Evolutionary conservation across 2,888 invertebrate genomes (phyloP), one percentile per base, ranked within the genome.

Genomic region (Parelbella ahira): DNA sequence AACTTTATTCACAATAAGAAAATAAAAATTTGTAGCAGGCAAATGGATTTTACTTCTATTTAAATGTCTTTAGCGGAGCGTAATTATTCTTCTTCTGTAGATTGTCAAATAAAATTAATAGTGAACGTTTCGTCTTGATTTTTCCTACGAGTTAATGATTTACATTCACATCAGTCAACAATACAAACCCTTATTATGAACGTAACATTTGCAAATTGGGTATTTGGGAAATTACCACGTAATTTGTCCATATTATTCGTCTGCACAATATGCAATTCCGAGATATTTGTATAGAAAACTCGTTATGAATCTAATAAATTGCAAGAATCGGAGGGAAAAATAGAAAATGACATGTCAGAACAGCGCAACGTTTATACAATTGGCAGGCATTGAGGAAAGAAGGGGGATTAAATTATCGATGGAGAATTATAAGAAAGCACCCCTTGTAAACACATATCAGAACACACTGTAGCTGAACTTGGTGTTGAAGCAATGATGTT

Each of bases 1-100:
- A 80, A 74, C 66, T 79, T 82, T 76, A 82, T 74, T 82, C 61
- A 81, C 80, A 83, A 80, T 80, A 69, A 48, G 41, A 27, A 34
- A 42, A 25, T 19, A 27, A 27, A 25, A 42, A n/a, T 28, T 21
- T 34, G n/a, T 23, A 33, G 20, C 21, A 34, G 10, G 32, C 28
- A 37, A 42, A 25, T 39, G 30, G 39, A 25, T 10, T 30, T 39
- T 20, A 29, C 3, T 36, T 36, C 36, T 29, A 36, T 34, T 34
- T 12, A n/a, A 32, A 39, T 32, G 30, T 32, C 30, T 30, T 23
- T 21, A 28, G 12, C 24, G n/a, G n/a, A 10, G 23, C 7, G 18
- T 8, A 10, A 29, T 24, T 19, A 30, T 18, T n/a, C n/a, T n/a
- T n/a, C n/a, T n/a, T n/a, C n/a, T n/a, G n/a, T n/a, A n/a, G n/a